These are phyloP conservation scores for Camponotus vicinus DNA, from an alignment of 1,140 invertebrate genomes.

Conservation along the genomic window DNA sequence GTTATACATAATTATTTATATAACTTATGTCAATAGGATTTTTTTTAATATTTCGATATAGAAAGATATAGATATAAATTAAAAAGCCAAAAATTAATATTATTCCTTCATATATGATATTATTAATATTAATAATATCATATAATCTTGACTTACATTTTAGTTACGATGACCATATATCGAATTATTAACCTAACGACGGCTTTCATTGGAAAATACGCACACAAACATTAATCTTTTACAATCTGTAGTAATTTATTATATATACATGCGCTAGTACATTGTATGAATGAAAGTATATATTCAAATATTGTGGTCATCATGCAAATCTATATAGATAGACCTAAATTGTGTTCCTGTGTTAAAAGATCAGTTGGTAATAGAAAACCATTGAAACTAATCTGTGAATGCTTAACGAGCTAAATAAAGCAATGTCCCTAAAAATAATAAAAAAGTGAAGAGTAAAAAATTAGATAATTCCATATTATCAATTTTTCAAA, in stretches of 20 bases:
- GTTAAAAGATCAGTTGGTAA: constrained; percentile 5
- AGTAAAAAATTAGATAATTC: background rate
- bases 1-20: background rate
- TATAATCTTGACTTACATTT: background rate
- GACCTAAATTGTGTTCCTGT: constrained; percentile 29
- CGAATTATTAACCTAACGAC: constrained; percentile 31
- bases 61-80: background rate
- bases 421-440: background rate
- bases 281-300: constrained; percentile 4
- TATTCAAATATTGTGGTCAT: background rate
- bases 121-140: constrained; percentile 35
- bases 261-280: constrained; percentile 18
- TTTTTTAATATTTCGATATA: background rate
- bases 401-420: background rate
- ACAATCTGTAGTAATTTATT: constrained; percentile 14
- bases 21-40: background rate
- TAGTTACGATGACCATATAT: constrained; percentile 8
- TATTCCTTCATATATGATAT: background rate
- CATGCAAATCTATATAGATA: background rate
- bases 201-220: background rate
- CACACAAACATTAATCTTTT: constrained; percentile 38
- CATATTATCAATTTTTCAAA: background rate
- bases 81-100: background rate
- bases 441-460: background rate
- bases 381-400: background rate